Percentiles rank a stretch among this genome's conserved stretches.
Evolutionary conservation across 2,113 vertebrate genomes (phyloP).

Genomic region (Catharus bicknelli): DNA sequence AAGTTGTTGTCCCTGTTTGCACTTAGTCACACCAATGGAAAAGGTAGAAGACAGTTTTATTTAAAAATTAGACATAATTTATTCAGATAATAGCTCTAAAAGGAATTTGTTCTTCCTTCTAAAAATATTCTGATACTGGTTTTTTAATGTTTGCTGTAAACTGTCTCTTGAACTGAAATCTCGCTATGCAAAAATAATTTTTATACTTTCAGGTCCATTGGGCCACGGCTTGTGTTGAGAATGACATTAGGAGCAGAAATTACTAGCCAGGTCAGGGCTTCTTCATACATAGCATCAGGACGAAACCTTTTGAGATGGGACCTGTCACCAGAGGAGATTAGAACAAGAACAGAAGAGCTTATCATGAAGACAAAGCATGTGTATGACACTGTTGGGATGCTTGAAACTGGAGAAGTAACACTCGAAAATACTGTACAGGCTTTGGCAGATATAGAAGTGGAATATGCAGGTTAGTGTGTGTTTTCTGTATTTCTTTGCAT

Average conservation of each 20-base stretch:
- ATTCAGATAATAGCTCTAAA: not conserved
- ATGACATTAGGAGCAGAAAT: conserved; percentile 84
- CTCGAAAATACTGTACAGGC: conserved; percentile 85
- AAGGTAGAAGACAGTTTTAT: not conserved
- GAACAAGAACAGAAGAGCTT: conserved; percentile 78
- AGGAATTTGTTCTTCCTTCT: not conserved
- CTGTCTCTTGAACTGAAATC: not conserved
- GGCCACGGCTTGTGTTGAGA: conserved; percentile 60
- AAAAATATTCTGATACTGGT: not conserved
- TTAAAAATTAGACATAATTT: not conserved
- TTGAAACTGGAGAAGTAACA: conserved; percentile 80
- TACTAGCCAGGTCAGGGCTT: conserved; percentile 54
- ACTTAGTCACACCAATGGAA: not conserved
- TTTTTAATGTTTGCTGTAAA: not conserved
- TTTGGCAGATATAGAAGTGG: conserved; percentile 84
- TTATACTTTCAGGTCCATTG: conserved; percentile 65
- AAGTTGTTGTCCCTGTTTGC: not conserved
- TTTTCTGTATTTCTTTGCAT: not conserved
- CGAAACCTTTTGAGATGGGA: conserved; percentile 85
- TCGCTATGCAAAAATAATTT: not conserved
- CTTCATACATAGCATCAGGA: conserved; percentile 57
- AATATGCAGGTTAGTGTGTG: conserved; percentile 82
- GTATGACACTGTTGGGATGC: conserved; percentile 81
- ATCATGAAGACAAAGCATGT: conserved; percentile 82
- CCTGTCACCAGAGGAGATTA: conserved; percentile 85